phyloP scores from a whole-genome alignment of 2,113 vertebrate species.

The Menura novaehollandiae region DNA sequence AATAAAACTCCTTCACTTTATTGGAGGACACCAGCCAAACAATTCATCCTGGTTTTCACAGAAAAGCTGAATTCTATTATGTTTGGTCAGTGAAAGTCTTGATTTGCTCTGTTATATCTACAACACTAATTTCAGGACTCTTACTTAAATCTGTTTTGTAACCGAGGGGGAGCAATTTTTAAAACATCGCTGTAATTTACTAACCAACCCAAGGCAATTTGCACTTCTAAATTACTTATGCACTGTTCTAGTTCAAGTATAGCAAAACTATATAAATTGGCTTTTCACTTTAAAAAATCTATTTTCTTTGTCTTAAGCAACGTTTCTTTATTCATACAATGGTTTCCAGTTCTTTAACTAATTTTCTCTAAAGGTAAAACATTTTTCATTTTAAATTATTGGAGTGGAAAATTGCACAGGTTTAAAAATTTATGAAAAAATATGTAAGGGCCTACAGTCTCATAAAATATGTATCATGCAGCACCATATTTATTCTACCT shows the following conservation, averaged over 20 bases:
- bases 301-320: not conserved
- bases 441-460: constrained; percentile 1
- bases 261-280: not conserved
- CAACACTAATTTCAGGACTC: not conserved
- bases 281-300: not conserved
- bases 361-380: constrained; percentile 42
- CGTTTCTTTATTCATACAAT: not conserved
- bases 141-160: not conserved
- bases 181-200: not conserved
- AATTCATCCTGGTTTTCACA: not conserved
- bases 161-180: not conserved
- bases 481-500: constrained; percentile 42
- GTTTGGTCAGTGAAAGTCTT: not conserved
- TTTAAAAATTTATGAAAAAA: constrained; percentile 61
- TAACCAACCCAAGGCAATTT: not conserved
- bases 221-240: not conserved
- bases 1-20: not conserved
- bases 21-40: not conserved
- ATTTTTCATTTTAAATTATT: constrained; percentile 57
- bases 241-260: not conserved
- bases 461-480: constrained; percentile 51
- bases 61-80: not conserved
- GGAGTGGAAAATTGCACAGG: constrained; percentile 57
- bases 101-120: not conserved
- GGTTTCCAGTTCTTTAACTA: not conserved